These are phyloP conservation scores for Dasypogon diadema DNA, from an alignment of 2,888 invertebrate species.

Conservation along the genomic window DNA sequence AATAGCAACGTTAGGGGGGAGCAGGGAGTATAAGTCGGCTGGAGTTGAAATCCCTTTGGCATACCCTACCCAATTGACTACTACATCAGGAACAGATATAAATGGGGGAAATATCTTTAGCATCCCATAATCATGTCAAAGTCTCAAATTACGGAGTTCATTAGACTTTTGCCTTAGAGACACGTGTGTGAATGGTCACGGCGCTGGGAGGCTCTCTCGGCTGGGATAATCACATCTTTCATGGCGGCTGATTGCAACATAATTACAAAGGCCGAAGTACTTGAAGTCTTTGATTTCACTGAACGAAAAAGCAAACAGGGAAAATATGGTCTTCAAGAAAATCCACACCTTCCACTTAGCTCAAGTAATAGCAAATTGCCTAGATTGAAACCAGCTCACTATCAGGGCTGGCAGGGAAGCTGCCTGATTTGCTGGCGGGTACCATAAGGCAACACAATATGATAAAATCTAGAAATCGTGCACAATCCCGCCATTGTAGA, in stretches of 20 bases:
- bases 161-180: constrained; percentile 28
- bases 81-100: background rate
- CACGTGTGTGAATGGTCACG: constrained; percentile 33
- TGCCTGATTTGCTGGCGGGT: constrained; percentile 10
- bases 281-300: constrained; percentile 1
- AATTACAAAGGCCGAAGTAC: constrained; percentile 8
- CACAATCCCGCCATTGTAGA: background rate
- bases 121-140: constrained; percentile 47
- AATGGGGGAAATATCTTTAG: constrained; percentile 8
- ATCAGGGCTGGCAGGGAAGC: background rate
- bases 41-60: background rate
- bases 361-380: background rate
- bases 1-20: background rate
- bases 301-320: background rate
- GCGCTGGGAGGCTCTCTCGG: background rate
- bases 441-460: background rate
- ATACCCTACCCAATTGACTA: background rate
- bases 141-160: constrained; percentile 50
- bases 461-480: constrained; percentile 46
- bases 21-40: background rate
- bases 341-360: constrained; percentile 47
- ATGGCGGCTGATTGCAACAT: constrained; percentile 43
- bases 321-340: constrained; percentile 29
- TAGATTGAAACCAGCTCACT: background rate
- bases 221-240: constrained; percentile 40